These are phyloP conservation scores for Synanthedon formicaeformis DNA, from an alignment of 2,888 invertebrate genomes.

Conservation along the genomic window DNA sequence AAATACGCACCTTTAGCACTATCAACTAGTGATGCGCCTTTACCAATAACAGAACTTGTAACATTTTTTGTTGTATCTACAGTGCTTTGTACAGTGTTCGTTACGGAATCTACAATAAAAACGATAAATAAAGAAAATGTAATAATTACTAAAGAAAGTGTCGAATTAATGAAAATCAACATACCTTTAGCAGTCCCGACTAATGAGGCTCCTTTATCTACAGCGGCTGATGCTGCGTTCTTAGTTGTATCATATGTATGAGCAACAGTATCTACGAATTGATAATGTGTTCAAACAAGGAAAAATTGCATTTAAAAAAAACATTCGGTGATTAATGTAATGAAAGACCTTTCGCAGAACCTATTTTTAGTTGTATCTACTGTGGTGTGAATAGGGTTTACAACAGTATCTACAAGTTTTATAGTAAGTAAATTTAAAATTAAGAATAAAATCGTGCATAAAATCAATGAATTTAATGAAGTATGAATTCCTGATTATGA, in stretches of 20 bases:
- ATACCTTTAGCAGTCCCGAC: conserved; percentile 27
- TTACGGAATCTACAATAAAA: conserved; percentile 20
- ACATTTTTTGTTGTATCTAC: conserved; percentile 55
- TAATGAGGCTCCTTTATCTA: conserved; percentile 16
- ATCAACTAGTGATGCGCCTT: conserved; percentile 33
- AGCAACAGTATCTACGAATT: conserved; percentile 5
- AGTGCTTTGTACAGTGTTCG: conserved; percentile 40
- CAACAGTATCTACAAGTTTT: conserved; percentile 30
- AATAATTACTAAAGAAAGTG: neutral
- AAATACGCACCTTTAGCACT: conserved; percentile 20
- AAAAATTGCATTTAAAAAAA: neutral
- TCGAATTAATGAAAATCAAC: neutral
- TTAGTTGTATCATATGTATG: conserved; percentile 23
- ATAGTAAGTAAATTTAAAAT: conserved; percentile 1
- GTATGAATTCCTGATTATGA: neutral
- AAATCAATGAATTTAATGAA: neutral
- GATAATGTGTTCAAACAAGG: neutral
- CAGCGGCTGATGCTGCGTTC: conserved; percentile 17
- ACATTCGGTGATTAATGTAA: neutral
- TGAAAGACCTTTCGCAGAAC: conserved; percentile 20
- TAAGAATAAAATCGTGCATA: neutral
- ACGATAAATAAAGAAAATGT: conserved; percentile 1
- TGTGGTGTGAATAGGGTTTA: conserved; percentile 21
- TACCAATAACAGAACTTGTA: conserved; percentile 52
- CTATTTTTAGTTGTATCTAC: conserved; percentile 37